These are phyloP conservation scores for Tiliacea citrago DNA, from an alignment of 2,888 invertebrate species.

Conservation along the genomic window DNA sequence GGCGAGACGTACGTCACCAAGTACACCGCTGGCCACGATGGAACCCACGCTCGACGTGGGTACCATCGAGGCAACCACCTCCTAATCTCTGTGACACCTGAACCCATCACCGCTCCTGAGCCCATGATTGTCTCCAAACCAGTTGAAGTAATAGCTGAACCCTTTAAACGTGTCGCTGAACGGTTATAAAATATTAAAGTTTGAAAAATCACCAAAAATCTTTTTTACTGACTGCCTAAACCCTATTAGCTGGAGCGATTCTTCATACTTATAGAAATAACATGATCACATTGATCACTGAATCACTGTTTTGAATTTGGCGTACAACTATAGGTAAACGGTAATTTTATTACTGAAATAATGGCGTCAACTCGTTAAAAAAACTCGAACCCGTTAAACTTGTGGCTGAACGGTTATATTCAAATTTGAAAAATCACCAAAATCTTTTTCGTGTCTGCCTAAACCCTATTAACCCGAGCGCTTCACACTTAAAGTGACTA, in stretches of 20 bases:
- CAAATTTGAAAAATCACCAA: too few relatives aligned
- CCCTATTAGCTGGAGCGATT: background rate
- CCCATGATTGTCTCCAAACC: slow-evolving; percentile 8
- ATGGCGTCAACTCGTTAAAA: too few relatives aligned
- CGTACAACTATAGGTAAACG: too few relatives aligned
- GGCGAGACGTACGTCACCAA: slow-evolving; percentile 80
- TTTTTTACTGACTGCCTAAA: background rate
- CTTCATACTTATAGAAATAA: too few relatives aligned
- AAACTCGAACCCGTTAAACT: too few relatives aligned
- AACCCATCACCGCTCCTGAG: slow-evolving; percentile 43
- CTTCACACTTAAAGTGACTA: too few relatives aligned
- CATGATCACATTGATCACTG: too few relatives aligned
- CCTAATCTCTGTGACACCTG: slow-evolving; percentile 67
- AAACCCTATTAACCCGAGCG: too few relatives aligned
- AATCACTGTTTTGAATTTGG: too few relatives aligned
- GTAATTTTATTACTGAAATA: too few relatives aligned
- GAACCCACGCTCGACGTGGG: slow-evolving; percentile 74
- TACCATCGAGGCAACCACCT: slow-evolving; percentile 75
- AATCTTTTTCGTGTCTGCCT: too few relatives aligned
- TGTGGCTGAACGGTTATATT: too few relatives aligned
- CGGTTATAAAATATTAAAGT: slow-evolving; percentile 12
- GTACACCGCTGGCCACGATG: slow-evolving; percentile 78
- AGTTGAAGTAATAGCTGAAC: slow-evolving; percentile 12
- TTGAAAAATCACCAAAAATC: background rate
- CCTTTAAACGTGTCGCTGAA: background rate